Conservation (phyloP, 2,888 invertebrate species). For the Ypsolopha scabrella region DNA sequence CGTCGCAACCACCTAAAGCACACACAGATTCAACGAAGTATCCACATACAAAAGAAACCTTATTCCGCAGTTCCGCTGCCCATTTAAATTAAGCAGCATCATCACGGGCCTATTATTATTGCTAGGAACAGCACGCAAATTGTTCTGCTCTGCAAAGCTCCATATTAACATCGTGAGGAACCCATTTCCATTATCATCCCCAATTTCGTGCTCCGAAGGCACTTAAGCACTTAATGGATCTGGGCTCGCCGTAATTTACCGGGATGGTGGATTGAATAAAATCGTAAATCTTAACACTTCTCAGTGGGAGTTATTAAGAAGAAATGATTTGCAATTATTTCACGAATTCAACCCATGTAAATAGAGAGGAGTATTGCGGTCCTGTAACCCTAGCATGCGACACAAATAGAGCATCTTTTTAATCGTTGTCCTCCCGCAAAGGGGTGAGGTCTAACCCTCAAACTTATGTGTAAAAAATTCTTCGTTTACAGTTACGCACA, state of each 20-base stretch:
- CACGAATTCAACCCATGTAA: no score
- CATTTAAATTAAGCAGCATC: no score
- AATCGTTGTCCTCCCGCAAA: no score
- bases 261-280: slow-evolving; percentile 64
- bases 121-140: slow-evolving; percentile 45
- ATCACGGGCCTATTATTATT: slow-evolving; percentile 25
- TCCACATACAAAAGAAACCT: neutral
- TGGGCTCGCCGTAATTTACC: slow-evolving; percentile 62
- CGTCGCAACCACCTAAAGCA: neutral
- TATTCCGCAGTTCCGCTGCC: no score
- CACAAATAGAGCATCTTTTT: no score
- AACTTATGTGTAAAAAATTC: no score
- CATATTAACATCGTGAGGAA: slow-evolving; percentile 64
- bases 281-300: slow-evolving; percentile 63
- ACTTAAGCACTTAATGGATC: slow-evolving; percentile 69
- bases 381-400: no score
- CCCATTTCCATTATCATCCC: slow-evolving; percentile 66
- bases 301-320: slow-evolving; percentile 48
- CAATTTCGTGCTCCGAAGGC: slow-evolving; percentile 66
- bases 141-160: slow-evolving; percentile 42
- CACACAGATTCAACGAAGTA: neutral
- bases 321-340: slow-evolving; percentile 49
- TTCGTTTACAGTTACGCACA: no score
- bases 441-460: no score
- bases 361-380: no score